These are phyloP conservation scores for Mnemiopsis leidyi DNA, from an alignment of 37 sponge, comb jelly and placozoan genomes.

Conservation along the genomic window DNA sequence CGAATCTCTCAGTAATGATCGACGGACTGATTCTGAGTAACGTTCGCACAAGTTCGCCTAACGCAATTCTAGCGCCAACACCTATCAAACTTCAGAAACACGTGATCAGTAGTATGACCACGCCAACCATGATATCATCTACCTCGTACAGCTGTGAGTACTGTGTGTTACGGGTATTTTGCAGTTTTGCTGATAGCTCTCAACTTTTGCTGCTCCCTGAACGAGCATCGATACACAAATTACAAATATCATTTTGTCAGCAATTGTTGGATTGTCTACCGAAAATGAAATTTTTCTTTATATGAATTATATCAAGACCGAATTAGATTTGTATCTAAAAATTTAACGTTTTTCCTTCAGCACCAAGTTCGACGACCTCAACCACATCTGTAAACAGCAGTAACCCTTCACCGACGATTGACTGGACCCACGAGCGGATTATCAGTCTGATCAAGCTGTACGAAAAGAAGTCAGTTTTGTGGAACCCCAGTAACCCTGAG, in stretches of 20 bases:
- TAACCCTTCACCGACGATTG: constrained; percentile 45
- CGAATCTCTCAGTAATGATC: constrained; percentile 41
- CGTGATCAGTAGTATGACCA: neutral
- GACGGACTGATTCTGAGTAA: constrained; percentile 50
- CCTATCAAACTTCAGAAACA: constrained; percentile 37
- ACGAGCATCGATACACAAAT: too few relatives aligned
- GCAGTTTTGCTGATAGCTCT: too few relatives aligned
- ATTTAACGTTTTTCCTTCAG: neutral
- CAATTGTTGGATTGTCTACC: too few relatives aligned
- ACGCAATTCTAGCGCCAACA: constrained; percentile 32
- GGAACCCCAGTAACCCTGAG: constrained; percentile 65
- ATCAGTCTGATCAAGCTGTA: constrained; percentile 31
- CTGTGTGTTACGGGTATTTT: too few relatives aligned
- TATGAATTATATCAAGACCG: too few relatives aligned
- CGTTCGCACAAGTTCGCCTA: constrained; percentile 1
- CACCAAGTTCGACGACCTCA: neutral
- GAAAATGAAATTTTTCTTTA: too few relatives aligned
- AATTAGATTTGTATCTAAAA: too few relatives aligned
- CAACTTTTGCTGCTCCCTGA: too few relatives aligned
- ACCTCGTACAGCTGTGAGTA: neutral
- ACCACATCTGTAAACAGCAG: neutral
- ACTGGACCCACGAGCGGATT: constrained; percentile 60
- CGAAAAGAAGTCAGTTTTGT: constrained; percentile 51
- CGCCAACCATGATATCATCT: constrained; percentile 48
- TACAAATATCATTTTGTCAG: too few relatives aligned